Base-by-base conservation (phyloP, 2,113 vertebrate genomes). In the Stegastes partitus region DNA sequence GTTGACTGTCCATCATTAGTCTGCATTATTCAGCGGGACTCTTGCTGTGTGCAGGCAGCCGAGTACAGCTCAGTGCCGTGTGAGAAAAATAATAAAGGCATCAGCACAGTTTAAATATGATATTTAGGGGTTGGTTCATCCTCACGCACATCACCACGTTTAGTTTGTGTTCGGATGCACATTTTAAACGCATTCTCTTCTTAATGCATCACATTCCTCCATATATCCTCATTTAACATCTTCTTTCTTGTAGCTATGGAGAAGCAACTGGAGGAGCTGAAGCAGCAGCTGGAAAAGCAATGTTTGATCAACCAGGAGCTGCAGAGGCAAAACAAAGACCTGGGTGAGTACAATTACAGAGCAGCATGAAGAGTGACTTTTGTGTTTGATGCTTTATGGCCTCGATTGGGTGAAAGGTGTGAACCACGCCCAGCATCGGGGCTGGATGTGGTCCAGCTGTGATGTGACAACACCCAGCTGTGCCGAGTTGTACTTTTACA, bases 271-370 rank as follows among this genome's bases (percentile, higher is more conserved):
- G 91, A 93, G 74, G 91, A 95, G 8, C 82, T 95, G 66, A 92
- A 83, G 47, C 90, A 92, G 59, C 93, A 93, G 89, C 87, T 95
- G 28, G 93, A 94, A 72, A 93, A 93, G 49, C 93, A 95, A 69
- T 93, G 89, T 54, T 50, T 87, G 54, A 87, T 94, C 84, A 95
- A 94, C 83, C 47, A 91, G 77, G 93, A 95, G 66, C 91, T 95
- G 51, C 90, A 92, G 69, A 93, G 82, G 31, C 86, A 94, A 61
- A 95, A 95, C 34, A 84, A 88, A 74, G 87, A 94, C 50, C 84
- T 95, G 71, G 92, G 95, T 95, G 74, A 89, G 92, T 81, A 42
- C 14, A 56, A 23, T 19, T 44, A 37, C 37, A 11, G 34, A 7
- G 50, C 5, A 28, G 26, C 21, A 67, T 39, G 1, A 37, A 58